Conservation (phyloP, 2,797 vertebrate species). For the Alcedo quadribrachys region DNA sequence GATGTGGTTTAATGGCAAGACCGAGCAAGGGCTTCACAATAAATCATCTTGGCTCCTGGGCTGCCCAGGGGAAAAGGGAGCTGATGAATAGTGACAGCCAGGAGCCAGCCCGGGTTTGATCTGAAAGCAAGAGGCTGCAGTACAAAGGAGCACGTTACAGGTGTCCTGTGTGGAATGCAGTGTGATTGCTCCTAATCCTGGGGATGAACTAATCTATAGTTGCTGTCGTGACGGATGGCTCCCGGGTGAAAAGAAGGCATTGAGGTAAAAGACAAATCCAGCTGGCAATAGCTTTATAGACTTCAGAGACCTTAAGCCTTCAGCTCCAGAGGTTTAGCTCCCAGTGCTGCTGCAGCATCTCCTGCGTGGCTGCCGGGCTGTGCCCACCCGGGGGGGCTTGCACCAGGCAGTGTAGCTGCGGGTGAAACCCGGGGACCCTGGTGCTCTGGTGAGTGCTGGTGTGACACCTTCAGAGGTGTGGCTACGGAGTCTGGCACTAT, state of each 20-base stretch:
- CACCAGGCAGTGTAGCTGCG: background rate
- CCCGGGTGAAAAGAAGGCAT: background rate
- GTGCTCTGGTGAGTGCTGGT: background rate
- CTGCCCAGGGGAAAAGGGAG: background rate
- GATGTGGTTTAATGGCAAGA: background rate
- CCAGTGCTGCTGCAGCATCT: background rate
- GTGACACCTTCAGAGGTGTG: background rate
- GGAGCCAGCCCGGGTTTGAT: background rate
- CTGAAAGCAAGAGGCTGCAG: background rate
- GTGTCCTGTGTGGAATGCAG: background rate
- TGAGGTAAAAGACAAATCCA: background rate
- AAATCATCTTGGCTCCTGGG: background rate
- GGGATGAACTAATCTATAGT: background rate
- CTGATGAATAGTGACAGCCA: background rate
- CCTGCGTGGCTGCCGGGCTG: rapidly evolving
- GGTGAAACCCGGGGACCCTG: background rate
- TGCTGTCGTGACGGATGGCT: background rate
- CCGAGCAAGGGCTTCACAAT: background rate
- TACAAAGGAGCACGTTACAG: background rate
- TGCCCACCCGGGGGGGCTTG: background rate
- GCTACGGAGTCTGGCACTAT: background rate
- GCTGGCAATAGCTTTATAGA: background rate
- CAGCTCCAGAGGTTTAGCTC: background rate
- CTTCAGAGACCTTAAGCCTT: background rate
- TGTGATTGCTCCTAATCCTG: background rate